Evolutionary conservation across 2,888 invertebrate species (phyloP).

Genomic region (Chesias legatella): DNA sequence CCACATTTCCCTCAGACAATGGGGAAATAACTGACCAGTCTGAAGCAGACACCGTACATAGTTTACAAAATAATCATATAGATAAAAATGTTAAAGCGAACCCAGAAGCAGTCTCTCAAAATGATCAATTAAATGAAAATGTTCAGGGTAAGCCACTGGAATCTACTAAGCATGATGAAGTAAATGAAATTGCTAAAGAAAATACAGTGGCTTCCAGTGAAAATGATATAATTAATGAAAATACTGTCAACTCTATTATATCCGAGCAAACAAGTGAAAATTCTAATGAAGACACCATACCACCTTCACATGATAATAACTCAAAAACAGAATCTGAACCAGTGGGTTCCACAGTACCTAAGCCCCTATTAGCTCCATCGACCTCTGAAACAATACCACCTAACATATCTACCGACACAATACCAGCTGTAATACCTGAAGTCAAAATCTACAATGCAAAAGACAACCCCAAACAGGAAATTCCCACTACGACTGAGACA

Average conservation of each 20-base stretch:
- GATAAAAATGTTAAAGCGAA: slow-evolving; percentile 1
- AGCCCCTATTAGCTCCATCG: not conserved
- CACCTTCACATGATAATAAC: too few relatives aligned
- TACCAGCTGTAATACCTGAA: slow-evolving; percentile 10
- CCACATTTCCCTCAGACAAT: not conserved
- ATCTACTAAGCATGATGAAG: not conserved
- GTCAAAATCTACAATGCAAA: slow-evolving; percentile 7
- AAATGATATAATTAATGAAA: too few relatives aligned
- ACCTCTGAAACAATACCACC: slow-evolving; percentile 17
- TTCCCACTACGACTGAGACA: slow-evolving; percentile 28
- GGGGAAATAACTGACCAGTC: not conserved
- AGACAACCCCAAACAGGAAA: slow-evolving; percentile 18
- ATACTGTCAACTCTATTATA: too few relatives aligned
- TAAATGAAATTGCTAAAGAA: not conserved
- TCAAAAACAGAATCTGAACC: too few relatives aligned
- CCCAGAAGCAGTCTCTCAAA: not conserved
- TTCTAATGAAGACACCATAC: too few relatives aligned
- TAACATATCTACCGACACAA: slow-evolving; percentile 2
- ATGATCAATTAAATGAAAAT: slow-evolving; percentile 1
- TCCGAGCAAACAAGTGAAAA: too few relatives aligned
- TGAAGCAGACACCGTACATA: not conserved
- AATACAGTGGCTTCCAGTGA: not conserved
- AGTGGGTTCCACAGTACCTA: not conserved
- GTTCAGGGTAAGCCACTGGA: not conserved
- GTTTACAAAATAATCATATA: not conserved